phyloP scores from a whole-genome alignment of 2,888 invertebrate species.

The Cybosia mesomella region DNA sequence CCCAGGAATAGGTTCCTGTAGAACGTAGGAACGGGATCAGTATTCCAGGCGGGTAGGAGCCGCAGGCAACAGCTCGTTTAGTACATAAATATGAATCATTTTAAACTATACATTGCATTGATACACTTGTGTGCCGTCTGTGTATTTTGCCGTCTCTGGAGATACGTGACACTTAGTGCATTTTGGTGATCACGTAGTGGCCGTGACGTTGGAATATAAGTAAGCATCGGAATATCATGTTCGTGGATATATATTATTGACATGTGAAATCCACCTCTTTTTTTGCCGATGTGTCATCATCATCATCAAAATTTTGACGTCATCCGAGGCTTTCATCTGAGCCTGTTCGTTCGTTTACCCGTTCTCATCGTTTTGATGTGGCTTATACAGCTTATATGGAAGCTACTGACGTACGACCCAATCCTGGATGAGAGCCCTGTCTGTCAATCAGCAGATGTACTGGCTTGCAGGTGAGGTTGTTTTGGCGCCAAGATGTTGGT shows the following conservation, averaged over 20 bases:
- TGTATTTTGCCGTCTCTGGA: neutral
- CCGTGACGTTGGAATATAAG: neutral
- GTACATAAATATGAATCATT: conserved; percentile 1
- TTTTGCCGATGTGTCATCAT: neutral
- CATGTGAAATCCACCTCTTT: too few species aligned
- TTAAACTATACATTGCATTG: neutral
- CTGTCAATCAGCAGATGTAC: too few species aligned
- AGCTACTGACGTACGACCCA: too few species aligned
- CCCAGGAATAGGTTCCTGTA: neutral
- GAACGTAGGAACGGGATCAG: neutral
- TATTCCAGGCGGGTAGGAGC: neutral
- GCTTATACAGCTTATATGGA: too few species aligned
- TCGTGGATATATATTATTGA: neutral
- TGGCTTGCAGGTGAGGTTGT: too few species aligned
- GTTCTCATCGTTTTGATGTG: too few species aligned
- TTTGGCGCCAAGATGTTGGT: too few species aligned
- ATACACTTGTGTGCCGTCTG: neutral
- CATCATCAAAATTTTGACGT: too few species aligned
- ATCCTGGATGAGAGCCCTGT: too few species aligned
- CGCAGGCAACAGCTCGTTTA: conserved; percentile 2
- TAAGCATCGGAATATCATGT: neutral
- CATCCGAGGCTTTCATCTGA: neutral
- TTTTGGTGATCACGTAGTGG: neutral
- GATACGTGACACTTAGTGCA: neutral
- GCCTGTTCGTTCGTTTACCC: neutral